Evolutionary conservation across 2,113 vertebrate genomes (phyloP), one percentile per base, ranked within the genome.

Genomic region (Ctenodactylus gundi): DNA sequence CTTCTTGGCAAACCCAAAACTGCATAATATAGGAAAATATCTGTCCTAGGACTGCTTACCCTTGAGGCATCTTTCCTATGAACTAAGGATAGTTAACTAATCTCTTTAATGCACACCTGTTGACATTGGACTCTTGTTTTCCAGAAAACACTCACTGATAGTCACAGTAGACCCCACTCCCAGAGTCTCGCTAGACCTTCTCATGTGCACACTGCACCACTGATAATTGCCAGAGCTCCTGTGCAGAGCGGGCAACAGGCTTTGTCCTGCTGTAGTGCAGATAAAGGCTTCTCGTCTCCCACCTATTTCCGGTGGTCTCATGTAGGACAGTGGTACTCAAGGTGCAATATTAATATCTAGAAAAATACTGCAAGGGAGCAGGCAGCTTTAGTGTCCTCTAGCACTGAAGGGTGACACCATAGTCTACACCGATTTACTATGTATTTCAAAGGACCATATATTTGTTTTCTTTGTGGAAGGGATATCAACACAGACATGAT

Each of bases 161-260:
- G 57, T 34, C 41, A 51, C 25, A 44, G 8, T 2, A 31, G 44
- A 55, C 7, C n/a, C 15, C 29, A 25, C 1, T 4, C 27, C 27
- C 31, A 34, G 31, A 18, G 49, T 49, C 55, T 49, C 49, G 64
- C 25, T 46, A 9, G 18, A 12, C 41, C 25, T 70, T 62, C 49
- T 65, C 17, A 0, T 10, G 23, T 13, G 44, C 34, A 25, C 17
- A 14, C 1, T 18, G 20, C 7, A 6, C 34, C n/a, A 76, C 68
- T 89, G 10, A 4, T 60, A 41, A 70, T 18, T 0, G 3, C 44
- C 53, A 12, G n/a, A 49, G 46, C 7, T n/a, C 80, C 13, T 13
- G 53, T 11, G 8, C 10, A 20, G 7, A 25, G 36, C 34, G 20
- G 41, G 21, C 58, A 75, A 34, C 41, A 62, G 60, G 39, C 34